phyloP scores from a whole-genome alignment of 2,888 invertebrate genomes.

The Folsomia candida region DNA sequence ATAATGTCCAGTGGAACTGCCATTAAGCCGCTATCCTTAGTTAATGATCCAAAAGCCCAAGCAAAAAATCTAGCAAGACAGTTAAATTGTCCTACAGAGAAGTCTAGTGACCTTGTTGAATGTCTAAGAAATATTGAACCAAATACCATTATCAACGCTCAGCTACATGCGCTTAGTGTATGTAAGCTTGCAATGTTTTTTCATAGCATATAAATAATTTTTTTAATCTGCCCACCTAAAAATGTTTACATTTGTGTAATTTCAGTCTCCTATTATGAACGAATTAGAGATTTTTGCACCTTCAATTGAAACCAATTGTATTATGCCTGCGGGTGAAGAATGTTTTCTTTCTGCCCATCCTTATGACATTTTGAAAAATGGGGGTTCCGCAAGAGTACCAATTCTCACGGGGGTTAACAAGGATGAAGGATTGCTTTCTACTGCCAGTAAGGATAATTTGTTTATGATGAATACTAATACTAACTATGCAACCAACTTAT shows the following conservation, averaged over 20 bases:
- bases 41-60: slow-evolving; percentile 30
- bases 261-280: slow-evolving; percentile 42
- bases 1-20: slow-evolving; percentile 43
- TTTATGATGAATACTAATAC: slow-evolving; percentile 1
- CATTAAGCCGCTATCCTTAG: slow-evolving; percentile 43
- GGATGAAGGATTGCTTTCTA: slow-evolving; percentile 44
- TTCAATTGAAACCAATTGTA: slow-evolving; percentile 28
- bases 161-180: slow-evolving; percentile 35
- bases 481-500: slow-evolving; percentile 4
- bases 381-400: slow-evolving; percentile 37
- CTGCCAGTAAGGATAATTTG: slow-evolving; percentile 29
- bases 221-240: too few relatives aligned
- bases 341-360: slow-evolving; percentile 43
- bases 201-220: not conserved
- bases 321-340: not conserved
- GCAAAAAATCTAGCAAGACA: slow-evolving; percentile 25
- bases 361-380: slow-evolving; percentile 37
- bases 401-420: slow-evolving; percentile 40
- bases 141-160: slow-evolving; percentile 20
- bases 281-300: slow-evolving; percentile 45
- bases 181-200: slow-evolving; percentile 7
- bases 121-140: slow-evolving; percentile 33
- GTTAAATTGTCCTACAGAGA: slow-evolving; percentile 30
- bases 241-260: too few relatives aligned
- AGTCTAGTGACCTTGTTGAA: slow-evolving; percentile 21